A percentile compares a stretch with the other conserved stretches of the same genome.
Conservation (phyloP, 1,140 invertebrate genomes). For the Homalodisca vitripennis region DNA sequence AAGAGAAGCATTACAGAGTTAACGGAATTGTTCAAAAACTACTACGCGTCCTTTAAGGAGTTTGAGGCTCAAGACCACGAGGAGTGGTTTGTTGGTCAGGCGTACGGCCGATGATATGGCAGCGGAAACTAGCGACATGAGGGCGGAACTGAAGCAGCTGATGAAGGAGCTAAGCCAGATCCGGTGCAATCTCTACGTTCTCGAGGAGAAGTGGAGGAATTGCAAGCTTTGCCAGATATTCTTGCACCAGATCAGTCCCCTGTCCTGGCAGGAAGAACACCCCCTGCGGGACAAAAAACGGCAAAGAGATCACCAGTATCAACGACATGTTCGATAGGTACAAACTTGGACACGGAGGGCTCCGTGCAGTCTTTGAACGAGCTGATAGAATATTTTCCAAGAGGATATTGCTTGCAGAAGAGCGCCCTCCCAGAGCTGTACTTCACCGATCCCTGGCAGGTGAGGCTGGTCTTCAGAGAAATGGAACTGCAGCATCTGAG, state of each 20-base stretch:
- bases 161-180: conserved; percentile 28
- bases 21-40: conserved; percentile 11
- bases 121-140: conserved; percentile 11
- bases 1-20: conserved; percentile 15
- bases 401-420: background rate
- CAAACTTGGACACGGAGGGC: conserved; percentile 15
- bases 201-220: conserved; percentile 28
- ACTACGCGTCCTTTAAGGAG: conserved; percentile 18
- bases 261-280: conserved; percentile 12
- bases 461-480: conserved; percentile 21
- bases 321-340: conserved; percentile 27
- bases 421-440: conserved; percentile 10
- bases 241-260: conserved; percentile 15
- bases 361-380: conserved; percentile 24
- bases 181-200: conserved; percentile 1
- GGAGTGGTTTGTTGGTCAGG: conserved; percentile 21
- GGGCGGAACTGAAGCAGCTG: conserved; percentile 11
- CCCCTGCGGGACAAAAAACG: conserved; percentile 8
- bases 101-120: conserved; percentile 12
- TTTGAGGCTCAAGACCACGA: conserved; percentile 25
- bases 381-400: conserved; percentile 15
- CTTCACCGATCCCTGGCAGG: conserved; percentile 26
- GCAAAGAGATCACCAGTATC: background rate
- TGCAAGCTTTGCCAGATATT: conserved; percentile 28
- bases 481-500: conserved; percentile 27